Percentiles rank a stretch among this genome's conserved stretches.
Conservation (phyloP, 2,797 vertebrate species). For the Pelobates cultripes region DNA sequence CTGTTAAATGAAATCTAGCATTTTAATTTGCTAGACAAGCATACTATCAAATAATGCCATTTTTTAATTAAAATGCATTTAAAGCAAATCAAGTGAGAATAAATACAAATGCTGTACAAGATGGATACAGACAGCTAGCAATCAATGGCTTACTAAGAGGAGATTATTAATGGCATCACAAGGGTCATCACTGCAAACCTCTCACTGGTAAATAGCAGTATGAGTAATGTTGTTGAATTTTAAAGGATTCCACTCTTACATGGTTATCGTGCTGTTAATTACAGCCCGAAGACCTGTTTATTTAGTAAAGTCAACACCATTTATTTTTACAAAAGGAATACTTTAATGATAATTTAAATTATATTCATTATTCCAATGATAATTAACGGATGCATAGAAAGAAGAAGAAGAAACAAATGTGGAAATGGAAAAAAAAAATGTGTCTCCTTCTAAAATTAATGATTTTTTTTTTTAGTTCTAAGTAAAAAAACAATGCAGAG, state of each 20-base stretch:
- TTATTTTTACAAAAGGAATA: neutral
- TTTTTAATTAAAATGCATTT: neutral
- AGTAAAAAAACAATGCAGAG: no score
- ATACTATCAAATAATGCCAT: neutral
- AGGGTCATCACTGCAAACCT: slow-evolving; percentile 26
- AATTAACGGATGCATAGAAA: no score
- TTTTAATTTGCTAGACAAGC: neutral
- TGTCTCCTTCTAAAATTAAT: no score
- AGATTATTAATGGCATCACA: slow-evolving; percentile 33
- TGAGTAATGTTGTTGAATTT: slow-evolving; percentile 4
- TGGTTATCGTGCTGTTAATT: slow-evolving; percentile 1
- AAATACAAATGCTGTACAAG: neutral
- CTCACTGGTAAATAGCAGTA: neutral
- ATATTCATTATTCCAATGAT: no score
- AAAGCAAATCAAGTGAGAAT: neutral
- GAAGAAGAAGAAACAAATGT: no score
- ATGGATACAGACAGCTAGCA: slow-evolving; percentile 20
- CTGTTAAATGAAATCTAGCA: no score
- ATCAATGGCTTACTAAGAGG: neutral
- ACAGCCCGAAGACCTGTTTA: slow-evolving; percentile 15
- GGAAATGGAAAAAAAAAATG: no score
- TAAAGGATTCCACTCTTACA: neutral
- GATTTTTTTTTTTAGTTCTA: no score
- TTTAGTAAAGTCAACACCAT: slow-evolving; percentile 11
- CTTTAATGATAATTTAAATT: no score